Base-by-base conservation (phyloP, 2,888 invertebrate species). In the Drosophila eohydei region DNA sequence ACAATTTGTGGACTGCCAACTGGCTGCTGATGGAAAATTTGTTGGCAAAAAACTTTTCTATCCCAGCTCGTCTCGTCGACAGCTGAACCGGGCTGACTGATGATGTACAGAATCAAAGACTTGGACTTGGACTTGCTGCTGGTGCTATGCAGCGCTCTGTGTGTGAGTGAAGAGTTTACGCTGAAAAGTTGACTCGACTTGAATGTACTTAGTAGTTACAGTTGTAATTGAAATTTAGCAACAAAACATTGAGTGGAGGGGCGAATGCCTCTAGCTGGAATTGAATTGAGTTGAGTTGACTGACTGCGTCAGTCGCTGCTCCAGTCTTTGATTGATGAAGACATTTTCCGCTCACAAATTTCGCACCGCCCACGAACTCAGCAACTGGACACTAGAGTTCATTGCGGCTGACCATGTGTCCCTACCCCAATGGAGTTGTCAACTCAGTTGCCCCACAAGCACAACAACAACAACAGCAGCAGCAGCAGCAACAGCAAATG, bases 171-270 rank as follows among this genome's bases (percentile, higher is more conserved):
- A 50, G 50, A 34, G 50, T 34, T 50, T 50, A 12, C 50, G 60
- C 74, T 68, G 56, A 40, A 74, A 81, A 70, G 78, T 83, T 81
- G 71, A 73, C 79, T 74, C 74, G 74, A 87, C 81, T 79, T 83
- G 79, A 77, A 87, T 87, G 84, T 87, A 87, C 77, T 84, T 88
- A 81, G 80, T 74, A 87, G 80, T 75, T 84, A 72, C 74, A 81
- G 72, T 71, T 83, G 86, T 85, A 86, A 87, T 89, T 87, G 90
- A 85, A 87, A 89, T 85, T 85, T 83, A 83, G 81, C 89, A 82
- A 76, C 87, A 75, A 87, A 75, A 74, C 70, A 61, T 72, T 36
- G 16, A 36, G 57, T 12, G 5, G 3, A 32, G 9, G 4, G 26
- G 64, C 21, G 34, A 51, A 32, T 48, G 54, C 62, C 41, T 34